phyloP scores from a whole-genome alignment of 2,113 vertebrate genomes.

The Turdus rufiventris region DNA sequence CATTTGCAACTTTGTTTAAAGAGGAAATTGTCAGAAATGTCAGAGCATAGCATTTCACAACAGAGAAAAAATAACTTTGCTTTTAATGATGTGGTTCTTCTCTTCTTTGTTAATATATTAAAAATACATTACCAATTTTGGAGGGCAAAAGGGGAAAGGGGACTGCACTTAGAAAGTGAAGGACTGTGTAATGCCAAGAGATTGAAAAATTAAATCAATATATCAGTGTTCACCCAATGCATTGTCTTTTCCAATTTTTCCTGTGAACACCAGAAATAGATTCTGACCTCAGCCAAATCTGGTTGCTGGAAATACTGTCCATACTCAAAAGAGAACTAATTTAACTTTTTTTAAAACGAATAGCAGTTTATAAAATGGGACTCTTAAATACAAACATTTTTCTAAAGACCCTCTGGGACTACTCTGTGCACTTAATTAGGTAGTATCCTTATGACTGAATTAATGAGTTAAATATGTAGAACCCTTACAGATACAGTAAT shows the following conservation, averaged over 20 bases:
- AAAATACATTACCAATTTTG: neutral
- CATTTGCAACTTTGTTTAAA: constrained; percentile 45
- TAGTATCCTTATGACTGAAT: neutral
- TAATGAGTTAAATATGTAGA: neutral
- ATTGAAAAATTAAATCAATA: constrained; percentile 27
- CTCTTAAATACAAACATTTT: neutral
- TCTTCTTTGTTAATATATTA: constrained; percentile 14
- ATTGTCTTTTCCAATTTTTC: neutral
- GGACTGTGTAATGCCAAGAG: neutral
- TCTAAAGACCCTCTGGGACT: neutral
- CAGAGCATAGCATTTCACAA: constrained; percentile 25
- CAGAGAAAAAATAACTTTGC: constrained; percentile 2
- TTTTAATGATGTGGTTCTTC: constrained; percentile 27
- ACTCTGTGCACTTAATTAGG: neutral
- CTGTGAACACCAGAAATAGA: neutral
- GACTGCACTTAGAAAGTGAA: neutral
- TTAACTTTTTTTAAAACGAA: neutral
- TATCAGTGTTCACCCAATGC: neutral
- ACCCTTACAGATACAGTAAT: neutral
- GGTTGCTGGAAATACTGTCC: neutral
- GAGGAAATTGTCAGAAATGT: constrained; percentile 47
- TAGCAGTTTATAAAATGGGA: neutral
- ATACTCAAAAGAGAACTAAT: neutral
- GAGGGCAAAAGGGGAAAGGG: neutral
- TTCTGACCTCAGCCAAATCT: neutral